Evolutionary conservation across 2,113 vertebrate genomes (phyloP), one percentile per base, ranked within the genome.

Genomic region (Cromileptes altivelis): DNA sequence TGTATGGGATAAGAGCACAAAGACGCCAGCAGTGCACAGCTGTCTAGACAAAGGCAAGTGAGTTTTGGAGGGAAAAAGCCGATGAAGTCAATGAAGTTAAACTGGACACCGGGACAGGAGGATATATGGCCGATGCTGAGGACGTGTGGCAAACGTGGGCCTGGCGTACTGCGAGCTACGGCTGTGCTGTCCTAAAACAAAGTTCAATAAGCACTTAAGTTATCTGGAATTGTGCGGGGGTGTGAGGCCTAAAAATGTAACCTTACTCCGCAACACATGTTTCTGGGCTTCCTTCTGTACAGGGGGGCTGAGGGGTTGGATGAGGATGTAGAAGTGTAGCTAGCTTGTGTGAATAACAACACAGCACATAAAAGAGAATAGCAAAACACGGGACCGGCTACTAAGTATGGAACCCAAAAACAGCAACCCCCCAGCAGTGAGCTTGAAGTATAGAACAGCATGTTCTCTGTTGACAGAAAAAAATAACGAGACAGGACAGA

Each of bases 21-120:
- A 94, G 89, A 94, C 85, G 81, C 74, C 90, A 84, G 82, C 89
- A 81, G 88, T 30, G 88, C 82, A 86, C 92, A 94, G 94, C 91
- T 94, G 94, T 93, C 92, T 81, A 89, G 94, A 95, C 92, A 94
- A 94, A 93, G 82, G 82, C 74, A 75, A 77, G 76, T 56, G 52
- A 78, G 78, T 82, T 52, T 82, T 61, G 70, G 89, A 90, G 90
- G 75, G 86, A 85, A 85, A 81, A 88, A 33, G 17, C 61, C 56
- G 67, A 30, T 70, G 68, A 65, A 80, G 42, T 84, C 70, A 84
- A 84, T 75, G 79, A 70, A 68, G 85, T 78, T 75, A 68, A 78
- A 75, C 78, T 47, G 86, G 82, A 91, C 82, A 70, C 70, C 53
- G 30, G 61, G 78, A 75, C 42, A 70, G 67, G 23, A 70, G 68